A percentile compares a stretch with the other conserved stretches of the same genome.
Evolutionary conservation across 2,888 invertebrate genomes (phyloP).

Genomic region (Oscheius sp.): DNA sequence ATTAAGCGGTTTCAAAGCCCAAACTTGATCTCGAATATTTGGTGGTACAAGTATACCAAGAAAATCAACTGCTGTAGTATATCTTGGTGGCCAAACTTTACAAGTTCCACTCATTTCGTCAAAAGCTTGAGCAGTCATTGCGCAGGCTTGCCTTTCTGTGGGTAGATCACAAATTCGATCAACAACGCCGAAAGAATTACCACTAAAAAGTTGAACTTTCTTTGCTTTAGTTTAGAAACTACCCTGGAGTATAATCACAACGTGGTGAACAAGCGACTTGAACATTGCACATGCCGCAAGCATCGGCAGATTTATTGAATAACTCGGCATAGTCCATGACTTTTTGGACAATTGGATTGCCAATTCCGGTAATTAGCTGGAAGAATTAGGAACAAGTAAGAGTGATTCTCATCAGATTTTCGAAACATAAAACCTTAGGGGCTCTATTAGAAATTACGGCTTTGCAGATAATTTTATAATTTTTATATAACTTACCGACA

Average conservation of each 20-base stretch:
- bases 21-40: constrained; percentile 61
- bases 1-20: constrained; percentile 61
- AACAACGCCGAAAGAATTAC: constrained; percentile 63
- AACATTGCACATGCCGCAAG: constrained; percentile 68
- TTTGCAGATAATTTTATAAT: background rate
- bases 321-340: constrained; percentile 65
- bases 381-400: constrained; percentile 2
- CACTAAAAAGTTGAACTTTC: constrained; percentile 37
- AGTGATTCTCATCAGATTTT: no score
- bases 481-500: constrained; percentile 57
- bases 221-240: background rate
- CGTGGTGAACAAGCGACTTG: constrained; percentile 56
- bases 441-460: background rate
- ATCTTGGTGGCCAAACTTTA: constrained; percentile 64
- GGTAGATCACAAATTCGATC: constrained; percentile 66
- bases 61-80: constrained; percentile 55
- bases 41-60: constrained; percentile 61
- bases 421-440: no score
- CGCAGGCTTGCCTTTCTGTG: constrained; percentile 64
- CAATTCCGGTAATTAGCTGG: constrained; percentile 62
- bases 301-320: constrained; percentile 63
- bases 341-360: constrained; percentile 64
- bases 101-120: constrained; percentile 54
- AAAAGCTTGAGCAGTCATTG: constrained; percentile 63
- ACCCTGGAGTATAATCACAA: constrained; percentile 55